Evolutionary conservation across 2,113 vertebrate species (phyloP).

Genomic region (Semnopithecus entellus): DNA sequence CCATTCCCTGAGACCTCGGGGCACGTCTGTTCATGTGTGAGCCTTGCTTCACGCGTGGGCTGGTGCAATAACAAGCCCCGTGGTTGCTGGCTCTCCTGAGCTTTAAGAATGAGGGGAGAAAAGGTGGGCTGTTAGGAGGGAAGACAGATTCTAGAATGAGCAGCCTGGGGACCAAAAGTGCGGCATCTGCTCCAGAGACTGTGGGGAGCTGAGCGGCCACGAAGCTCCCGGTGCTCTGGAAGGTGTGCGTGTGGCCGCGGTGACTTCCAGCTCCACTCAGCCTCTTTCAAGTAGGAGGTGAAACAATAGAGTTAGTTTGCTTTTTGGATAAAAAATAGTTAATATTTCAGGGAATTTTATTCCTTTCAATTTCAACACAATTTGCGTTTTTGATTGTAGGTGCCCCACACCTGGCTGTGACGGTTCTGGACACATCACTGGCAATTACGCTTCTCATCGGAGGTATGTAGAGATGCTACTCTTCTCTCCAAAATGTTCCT

Average conservation of each 20-base stretch:
- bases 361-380: neutral
- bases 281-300: neutral
- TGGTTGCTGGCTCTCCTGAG: neutral
- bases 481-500: neutral
- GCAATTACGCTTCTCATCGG: conserved; percentile 99
- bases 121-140: neutral
- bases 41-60: rapidly evolving
- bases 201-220: neutral
- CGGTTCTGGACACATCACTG: conserved; percentile 98
- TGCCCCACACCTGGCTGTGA: conserved; percentile 99
- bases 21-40: rapidly evolving
- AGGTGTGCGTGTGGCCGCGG: neutral
- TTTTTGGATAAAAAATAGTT: neutral
- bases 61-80: neutral
- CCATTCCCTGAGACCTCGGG: rapidly evolving
- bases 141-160: neutral
- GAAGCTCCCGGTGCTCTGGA: no score
- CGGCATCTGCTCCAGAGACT: neutral
- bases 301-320: no score
- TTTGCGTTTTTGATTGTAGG: conserved; percentile 86
- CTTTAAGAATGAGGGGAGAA: neutral
- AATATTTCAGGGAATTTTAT: neutral
- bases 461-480: conserved; percentile 86
- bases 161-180: neutral
- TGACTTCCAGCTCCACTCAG: no score